Evolutionary conservation across 2,888 invertebrate genomes (phyloP).

Genomic region (Conchocele bisecta): DNA sequence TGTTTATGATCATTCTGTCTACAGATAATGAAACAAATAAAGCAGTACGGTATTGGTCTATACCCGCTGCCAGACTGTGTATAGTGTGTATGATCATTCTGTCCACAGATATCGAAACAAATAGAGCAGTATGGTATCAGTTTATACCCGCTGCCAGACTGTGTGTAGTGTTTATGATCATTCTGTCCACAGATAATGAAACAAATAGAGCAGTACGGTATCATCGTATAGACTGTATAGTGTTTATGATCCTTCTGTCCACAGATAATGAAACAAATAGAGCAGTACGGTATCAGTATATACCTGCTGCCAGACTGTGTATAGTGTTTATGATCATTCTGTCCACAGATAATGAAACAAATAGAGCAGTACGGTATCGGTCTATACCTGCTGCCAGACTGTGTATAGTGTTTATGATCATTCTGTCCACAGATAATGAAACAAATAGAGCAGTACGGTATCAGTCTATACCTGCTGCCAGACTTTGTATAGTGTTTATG

Average conservation of each 20-base stretch:
- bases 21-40: constrained; percentile 90
- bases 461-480: not conserved
- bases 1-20: not conserved
- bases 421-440: constrained; percentile 87
- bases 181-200: not conserved
- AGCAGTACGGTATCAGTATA: no score
- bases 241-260: no score
- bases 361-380: constrained; percentile 8
- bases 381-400: constrained; percentile 1
- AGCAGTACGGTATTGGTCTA: constrained; percentile 6
- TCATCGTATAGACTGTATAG: no score
- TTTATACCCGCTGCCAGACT: constrained; percentile 97
- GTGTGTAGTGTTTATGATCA: no score
- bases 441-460: constrained; percentile 84
- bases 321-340: no score
- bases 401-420: not conserved
- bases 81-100: not conserved
- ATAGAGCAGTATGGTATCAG: constrained; percentile 95
- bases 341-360: not conserved
- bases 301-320: no score
- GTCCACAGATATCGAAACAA: constrained; percentile 91
- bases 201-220: not conserved
- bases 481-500: not conserved
- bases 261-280: no score
- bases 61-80: not conserved